Evolutionary conservation across 2,797 vertebrate species (phyloP), one percentile per base, ranked within the genome.

Genomic region (Cryptoblepharus egeriae): DNA sequence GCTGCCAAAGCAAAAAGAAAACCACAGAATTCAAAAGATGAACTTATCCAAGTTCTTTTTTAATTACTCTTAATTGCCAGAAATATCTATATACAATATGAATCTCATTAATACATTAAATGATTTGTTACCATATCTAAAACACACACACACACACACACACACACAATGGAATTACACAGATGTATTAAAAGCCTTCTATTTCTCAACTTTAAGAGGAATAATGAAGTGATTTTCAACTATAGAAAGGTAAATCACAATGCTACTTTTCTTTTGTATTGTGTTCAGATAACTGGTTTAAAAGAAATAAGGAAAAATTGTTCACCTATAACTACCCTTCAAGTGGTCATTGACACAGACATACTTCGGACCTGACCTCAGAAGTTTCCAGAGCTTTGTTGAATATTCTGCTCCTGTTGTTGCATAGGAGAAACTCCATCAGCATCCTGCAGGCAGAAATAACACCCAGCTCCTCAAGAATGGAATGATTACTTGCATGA

Each of bases 1-100:
- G 98, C 98, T 99, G 97, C 80, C 89, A 95, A 95, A 92, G 77
- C 78, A 91, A 95, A 91, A 85, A 89, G 85, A 52, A 90, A 92
- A 84, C 93, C 49, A 91, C 82, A 32, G 79, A 92, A 22, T 84
- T 94, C 79, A 84, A 24, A 83, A 52, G 8, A 32, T 69, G 68
- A 91, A 85, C 0, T 1, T 84, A 2, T 1, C 45, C 1, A 84
- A 83, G 24, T 81, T 83, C 84, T 64, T 16, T 76, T 78, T 32
- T 57, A 26, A 35, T n/a, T 26, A 52, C 8, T 73, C 63, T 35
- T 24, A 71, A 83, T 32, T 28, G 70, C 26, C 49, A 45, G 60
- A 79, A 57, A 0, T n/a, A 37, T 30, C 24, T 65, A n/a, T 24
- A 57, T 35, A 30, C 22, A 72, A 55, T n/a, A 73, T 35, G 64